Base-by-base conservation (phyloP, 2,888 invertebrate species). In the Perithous albicinctus region DNA sequence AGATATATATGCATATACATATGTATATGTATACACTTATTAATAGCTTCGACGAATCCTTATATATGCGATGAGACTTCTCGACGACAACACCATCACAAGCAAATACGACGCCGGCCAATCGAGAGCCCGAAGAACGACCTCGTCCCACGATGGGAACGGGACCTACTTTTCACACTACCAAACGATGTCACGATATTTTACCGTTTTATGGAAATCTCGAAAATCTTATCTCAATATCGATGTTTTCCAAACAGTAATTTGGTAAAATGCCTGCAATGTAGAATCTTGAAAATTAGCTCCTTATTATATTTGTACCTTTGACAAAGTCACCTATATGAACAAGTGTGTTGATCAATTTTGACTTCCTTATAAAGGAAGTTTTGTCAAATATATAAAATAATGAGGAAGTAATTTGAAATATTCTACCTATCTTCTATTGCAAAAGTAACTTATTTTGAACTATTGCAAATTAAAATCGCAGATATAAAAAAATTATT, bases 91-190 rank as follows among this genome's bases (percentile, higher is more conserved):
- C 35, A 56, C 59, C 32, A 73, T 48, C 61, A 32, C 59, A 38
- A 70, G 38, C 26, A 38, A n/a, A 23, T 10, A 41, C 43, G 59
- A 23, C 15, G 51, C 32, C 73, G n/a, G 63, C 15, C 59, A 38
- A 51, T 15, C 51, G 63, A 48, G 20, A 29, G 41, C 51, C 29
- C 18, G 29, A 59, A 2, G 29, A 61, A 32, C 59, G 35, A 15
- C 46, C 56, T 56, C 75, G 75, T 75, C 15, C 66, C 26, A 46
- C 56, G 64, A 56, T n/a, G 56, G 29, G 10, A 56, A 41, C 26
- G 67, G 70, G 70, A 64, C 78, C 78, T 78, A 78, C 78, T 78
- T 78, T 70, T 78, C 63, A 59, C 67, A 75, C 43, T 46, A 35
- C n/a, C 64, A 38, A 56, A 63, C 61, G 35, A 51, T 63, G 51